phyloP scores from a whole-genome alignment of 2,888 invertebrate genomes.

The Sarcophaga variegata region DNA sequence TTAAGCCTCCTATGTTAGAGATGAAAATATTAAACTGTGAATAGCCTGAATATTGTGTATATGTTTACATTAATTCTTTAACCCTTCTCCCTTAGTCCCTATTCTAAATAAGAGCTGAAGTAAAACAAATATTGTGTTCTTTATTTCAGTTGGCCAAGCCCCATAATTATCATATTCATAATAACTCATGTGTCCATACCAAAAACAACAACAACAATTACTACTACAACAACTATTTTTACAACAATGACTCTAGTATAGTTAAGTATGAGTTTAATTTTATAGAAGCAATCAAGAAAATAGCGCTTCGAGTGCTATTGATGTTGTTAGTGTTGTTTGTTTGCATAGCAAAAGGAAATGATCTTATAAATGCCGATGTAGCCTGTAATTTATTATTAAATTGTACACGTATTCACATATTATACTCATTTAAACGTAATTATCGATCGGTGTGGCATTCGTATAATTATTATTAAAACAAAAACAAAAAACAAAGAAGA shows the following conservation, averaged over 20 bases:
- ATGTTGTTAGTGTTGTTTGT: background rate
- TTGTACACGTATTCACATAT: conserved; percentile 47
- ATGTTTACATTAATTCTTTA: background rate
- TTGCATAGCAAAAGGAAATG: conserved; percentile 41
- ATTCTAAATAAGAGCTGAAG: background rate
- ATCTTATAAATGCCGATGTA: conserved; percentile 44
- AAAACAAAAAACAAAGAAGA: no score
- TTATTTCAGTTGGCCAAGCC: background rate
- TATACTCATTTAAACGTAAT: conserved; percentile 44
- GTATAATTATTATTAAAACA: conserved; percentile 26
- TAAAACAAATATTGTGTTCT: conserved; percentile 30
- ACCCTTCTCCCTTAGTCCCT: conserved; percentile 1
- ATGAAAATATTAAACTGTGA: background rate
- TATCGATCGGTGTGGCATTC: conserved; percentile 56
- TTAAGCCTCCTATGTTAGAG: no score
- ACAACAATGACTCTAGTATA: background rate
- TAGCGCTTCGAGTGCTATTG: background rate
- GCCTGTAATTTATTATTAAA: conserved; percentile 51
- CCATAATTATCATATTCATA: conserved; percentile 57
- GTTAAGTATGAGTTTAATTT: conserved; percentile 34
- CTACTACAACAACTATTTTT: background rate
- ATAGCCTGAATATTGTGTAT: background rate
- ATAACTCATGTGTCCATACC: background rate
- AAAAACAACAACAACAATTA: no score
- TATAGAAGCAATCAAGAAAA: conserved; percentile 16